phyloP scores from a whole-genome alignment of 2,888 invertebrate species.

The Hipparchia sbordonii region DNA sequence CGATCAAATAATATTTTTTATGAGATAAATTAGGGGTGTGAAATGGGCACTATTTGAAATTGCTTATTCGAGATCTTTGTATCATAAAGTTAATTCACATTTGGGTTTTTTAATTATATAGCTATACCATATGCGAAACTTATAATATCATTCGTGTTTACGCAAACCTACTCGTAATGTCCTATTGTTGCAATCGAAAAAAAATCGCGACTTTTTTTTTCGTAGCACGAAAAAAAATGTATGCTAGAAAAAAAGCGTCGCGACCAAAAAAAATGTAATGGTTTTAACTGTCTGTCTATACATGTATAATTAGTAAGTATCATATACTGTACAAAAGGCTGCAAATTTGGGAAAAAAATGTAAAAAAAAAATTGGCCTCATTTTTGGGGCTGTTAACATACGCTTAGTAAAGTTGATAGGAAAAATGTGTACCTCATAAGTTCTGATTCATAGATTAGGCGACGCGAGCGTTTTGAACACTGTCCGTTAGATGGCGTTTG shows the following conservation, averaged over 20 bases:
- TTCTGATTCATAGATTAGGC: conserved; percentile 68
- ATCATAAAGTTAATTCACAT: conserved; percentile 61
- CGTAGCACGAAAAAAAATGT: conserved; percentile 44
- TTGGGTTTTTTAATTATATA: conserved; percentile 59
- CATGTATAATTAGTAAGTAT: conserved; percentile 78
- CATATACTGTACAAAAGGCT: conserved; percentile 80
- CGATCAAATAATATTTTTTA: too few relatives aligned
- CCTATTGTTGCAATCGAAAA: conserved; percentile 64
- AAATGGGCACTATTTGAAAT: conserved; percentile 48
- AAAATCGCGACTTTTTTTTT: conserved; percentile 56
- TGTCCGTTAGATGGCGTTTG: conserved; percentile 43
- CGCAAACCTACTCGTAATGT: conserved; percentile 50
- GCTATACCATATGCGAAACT: conserved; percentile 55
- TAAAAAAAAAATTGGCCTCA: conserved; percentile 76
- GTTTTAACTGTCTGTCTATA: conserved; percentile 78
- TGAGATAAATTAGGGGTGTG: too few relatives aligned
- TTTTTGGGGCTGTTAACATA: conserved; percentile 75
- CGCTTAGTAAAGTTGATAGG: conserved; percentile 80
- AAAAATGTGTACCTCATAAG: conserved; percentile 72
- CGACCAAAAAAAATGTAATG: conserved; percentile 67
- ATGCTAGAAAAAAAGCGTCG: conserved; percentile 46
- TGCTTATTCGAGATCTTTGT: conserved; percentile 56
- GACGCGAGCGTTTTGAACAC: conserved; percentile 52
- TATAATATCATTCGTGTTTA: conserved; percentile 65
- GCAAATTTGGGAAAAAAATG: conserved; percentile 73